Conservation (phyloP, 1,140 invertebrate species). For the Galleria mellonella region DNA sequence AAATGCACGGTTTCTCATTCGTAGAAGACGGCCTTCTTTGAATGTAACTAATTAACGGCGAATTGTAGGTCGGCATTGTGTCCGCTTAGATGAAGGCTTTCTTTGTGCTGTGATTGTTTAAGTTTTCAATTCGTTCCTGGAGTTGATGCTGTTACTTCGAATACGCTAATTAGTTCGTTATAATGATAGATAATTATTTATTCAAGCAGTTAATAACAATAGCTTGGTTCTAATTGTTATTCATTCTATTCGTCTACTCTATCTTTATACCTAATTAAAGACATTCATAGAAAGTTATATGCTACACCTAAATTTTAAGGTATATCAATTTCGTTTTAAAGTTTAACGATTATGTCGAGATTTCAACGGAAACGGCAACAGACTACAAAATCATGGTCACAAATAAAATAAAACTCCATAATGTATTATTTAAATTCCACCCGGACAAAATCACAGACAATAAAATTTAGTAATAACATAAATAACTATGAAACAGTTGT, state of each 20-base stretch:
- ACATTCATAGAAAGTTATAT: too few relatives aligned
- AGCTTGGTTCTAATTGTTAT: too few relatives aligned
- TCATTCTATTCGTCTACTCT: too few relatives aligned
- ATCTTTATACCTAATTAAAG: too few relatives aligned
- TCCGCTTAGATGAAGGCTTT: slow-evolving; percentile 39
- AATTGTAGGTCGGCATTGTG: slow-evolving; percentile 52
- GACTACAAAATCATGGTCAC: background rate
- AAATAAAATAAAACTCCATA: background rate
- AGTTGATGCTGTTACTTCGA: slow-evolving; percentile 11
- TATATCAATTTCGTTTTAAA: too few relatives aligned
- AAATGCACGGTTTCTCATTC: slow-evolving; percentile 15
- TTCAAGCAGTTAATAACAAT: too few relatives aligned
- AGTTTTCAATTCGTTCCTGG: slow-evolving; percentile 49
- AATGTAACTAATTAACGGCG: slow-evolving; percentile 46
- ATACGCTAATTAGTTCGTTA: slow-evolving; percentile 40
- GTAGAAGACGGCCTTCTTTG: slow-evolving; percentile 37
- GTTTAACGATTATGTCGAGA: too few relatives aligned
- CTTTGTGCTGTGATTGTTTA: slow-evolving; percentile 56
- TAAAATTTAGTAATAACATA: too few relatives aligned
- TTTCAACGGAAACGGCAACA: background rate
- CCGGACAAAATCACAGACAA: too few relatives aligned
- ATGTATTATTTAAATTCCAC: too few relatives aligned
- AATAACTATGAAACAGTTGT: too few relatives aligned
- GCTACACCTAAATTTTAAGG: too few relatives aligned
- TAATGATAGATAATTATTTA: slow-evolving; percentile 24